Evolutionary conservation across 2,888 invertebrate genomes (phyloP).

Genomic region (Drosophila rellima): DNA sequence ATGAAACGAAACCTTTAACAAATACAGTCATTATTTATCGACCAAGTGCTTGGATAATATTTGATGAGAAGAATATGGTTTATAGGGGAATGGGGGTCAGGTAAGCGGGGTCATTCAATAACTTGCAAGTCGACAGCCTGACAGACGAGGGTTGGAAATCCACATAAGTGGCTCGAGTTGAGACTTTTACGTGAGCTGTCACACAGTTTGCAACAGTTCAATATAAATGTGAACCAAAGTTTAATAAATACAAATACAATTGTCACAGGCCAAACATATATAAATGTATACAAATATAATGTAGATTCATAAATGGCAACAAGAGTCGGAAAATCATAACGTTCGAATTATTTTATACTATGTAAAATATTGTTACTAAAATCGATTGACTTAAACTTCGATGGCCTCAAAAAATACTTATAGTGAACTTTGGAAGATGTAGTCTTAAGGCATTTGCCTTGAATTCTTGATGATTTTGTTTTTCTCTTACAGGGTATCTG

Average conservation of each 20-base stretch:
- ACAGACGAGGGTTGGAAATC: conserved; percentile 29
- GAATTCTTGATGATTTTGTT: neutral
- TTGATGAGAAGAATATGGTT: conserved; percentile 18
- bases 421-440: neutral
- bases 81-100: conserved; percentile 1
- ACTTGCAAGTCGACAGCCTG: conserved; percentile 9
- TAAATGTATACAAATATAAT: neutral
- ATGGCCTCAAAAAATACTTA: neutral
- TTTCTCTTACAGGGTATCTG: neutral
- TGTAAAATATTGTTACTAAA: neutral
- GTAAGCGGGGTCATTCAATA: conserved; percentile 5
- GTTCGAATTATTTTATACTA: conserved; percentile 14
- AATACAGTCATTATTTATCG: conserved; percentile 28
- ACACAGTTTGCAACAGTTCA: conserved; percentile 17
- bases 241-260: conserved; percentile 23
- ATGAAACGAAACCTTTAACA: conserved; percentile 13
- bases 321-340: conserved; percentile 8
- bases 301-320: conserved; percentile 15
- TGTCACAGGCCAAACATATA: conserved; percentile 10
- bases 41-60: conserved; percentile 21
- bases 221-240: conserved; percentile 23
- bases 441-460: neutral
- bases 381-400: neutral
- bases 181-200: conserved; percentile 50
- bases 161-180: conserved; percentile 12